Evolutionary conservation across 2,113 vertebrate genomes (phyloP).

Genomic region (Rhizomys pruinosus): DNA sequence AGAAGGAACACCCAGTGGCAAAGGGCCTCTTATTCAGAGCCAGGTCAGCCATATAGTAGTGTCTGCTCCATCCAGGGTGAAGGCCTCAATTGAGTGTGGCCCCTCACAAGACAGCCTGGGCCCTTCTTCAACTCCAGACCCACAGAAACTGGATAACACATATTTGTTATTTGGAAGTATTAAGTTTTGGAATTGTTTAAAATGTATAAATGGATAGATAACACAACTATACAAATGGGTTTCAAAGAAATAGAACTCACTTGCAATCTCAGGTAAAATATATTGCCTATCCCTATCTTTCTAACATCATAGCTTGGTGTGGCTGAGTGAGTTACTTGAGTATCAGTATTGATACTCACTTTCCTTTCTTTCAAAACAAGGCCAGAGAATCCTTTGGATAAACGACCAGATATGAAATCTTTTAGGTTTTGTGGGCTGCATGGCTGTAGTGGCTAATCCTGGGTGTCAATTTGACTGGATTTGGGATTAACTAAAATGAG

Average conservation of each 20-base stretch:
- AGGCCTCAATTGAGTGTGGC: neutral
- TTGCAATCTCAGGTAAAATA: neutral
- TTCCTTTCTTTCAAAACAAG: neutral
- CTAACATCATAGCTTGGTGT: neutral
- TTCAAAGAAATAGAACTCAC: neutral
- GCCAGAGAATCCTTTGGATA: slow-evolving; percentile 5
- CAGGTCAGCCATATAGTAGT: too few relatives aligned
- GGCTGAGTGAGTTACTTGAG: neutral
- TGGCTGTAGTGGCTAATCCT: too few relatives aligned
- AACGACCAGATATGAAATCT: neutral
- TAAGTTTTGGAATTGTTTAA: neutral
- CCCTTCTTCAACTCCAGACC: neutral
- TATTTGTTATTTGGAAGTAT: neutral
- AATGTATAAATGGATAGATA: neutral
- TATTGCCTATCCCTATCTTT: neutral
- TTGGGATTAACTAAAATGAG: too few relatives aligned
- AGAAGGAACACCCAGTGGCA: too few relatives aligned
- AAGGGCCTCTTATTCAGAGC: too few relatives aligned
- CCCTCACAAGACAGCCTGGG: neutral
- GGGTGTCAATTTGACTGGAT: too few relatives aligned
- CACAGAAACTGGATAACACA: neutral
- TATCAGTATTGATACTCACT: neutral
- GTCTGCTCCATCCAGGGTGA: neutral
- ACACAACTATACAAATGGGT: neutral
- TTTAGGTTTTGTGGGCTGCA: neutral